phyloP scores from a whole-genome alignment of 2,888 invertebrate genomes.

The Tipula unca region DNA sequence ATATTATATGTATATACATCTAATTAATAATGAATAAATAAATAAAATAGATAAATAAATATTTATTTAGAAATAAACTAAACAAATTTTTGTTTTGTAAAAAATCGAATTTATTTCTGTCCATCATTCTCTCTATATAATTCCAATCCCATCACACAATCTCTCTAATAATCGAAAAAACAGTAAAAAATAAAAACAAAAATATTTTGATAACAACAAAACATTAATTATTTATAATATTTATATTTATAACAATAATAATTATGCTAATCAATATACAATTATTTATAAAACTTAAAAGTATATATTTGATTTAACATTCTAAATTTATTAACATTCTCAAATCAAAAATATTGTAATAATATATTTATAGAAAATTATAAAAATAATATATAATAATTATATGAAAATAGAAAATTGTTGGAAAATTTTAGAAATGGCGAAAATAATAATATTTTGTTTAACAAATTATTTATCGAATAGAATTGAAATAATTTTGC shows the following conservation, averaged over 20 bases:
- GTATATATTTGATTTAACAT: background rate
- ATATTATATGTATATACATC: background rate
- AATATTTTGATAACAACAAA: background rate
- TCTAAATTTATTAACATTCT: background rate
- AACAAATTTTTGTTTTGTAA: constrained; percentile 1
- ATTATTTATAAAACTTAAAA: constrained; percentile 8
- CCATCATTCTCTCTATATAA: background rate
- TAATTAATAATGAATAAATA: background rate
- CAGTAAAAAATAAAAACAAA: background rate
- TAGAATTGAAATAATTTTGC: background rate
- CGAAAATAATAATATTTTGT: too few species aligned
- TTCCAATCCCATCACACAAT: background rate
- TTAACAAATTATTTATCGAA: too few species aligned
- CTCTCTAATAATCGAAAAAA: background rate
- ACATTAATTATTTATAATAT: constrained; percentile 4
- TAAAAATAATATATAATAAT: background rate
- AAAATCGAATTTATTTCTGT: constrained; percentile 2
- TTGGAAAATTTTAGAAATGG: too few species aligned
- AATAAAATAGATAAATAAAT: background rate
- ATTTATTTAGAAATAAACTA: constrained; percentile 2
- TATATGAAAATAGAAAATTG: background rate
- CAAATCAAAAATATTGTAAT: background rate
- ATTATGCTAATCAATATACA: background rate
- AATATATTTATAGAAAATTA: background rate
- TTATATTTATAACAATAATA: background rate